Evolutionary conservation across 2,113 vertebrate genomes (phyloP), one percentile per base, ranked within the genome.

Genomic region (Podarcis muralis): DNA sequence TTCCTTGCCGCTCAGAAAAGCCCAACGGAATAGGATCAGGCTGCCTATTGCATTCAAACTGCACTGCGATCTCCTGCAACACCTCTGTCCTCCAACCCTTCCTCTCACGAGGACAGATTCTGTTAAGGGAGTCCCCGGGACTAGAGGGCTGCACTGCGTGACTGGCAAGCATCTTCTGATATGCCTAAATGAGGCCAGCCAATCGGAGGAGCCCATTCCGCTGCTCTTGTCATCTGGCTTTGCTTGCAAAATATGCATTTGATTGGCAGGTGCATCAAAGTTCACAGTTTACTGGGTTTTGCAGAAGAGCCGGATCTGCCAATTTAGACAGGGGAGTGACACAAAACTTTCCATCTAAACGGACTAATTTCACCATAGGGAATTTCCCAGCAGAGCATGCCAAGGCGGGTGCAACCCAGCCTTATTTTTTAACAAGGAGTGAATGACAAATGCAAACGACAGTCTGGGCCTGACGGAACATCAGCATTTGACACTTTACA

Each of bases 271-370:
- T 97, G 97, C 97, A 97, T 97, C 97, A 98, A 97, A 97, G 97
- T 98, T 98, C 97, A 98, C 98, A 98, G 96, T 98, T 98, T 98
- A 98, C 97, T 98, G 97, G 96, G 98, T 98, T 98, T 97, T 94
- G 97, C 97, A 97, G 98, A 97, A 97, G 97, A 98, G 97, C 96
- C 97, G 97, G 98, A 98, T 97, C 97, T 98, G 98, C 97, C 98
- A 98, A 98, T 98, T 98, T 98, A 98, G 98, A 98, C 97, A 97
- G 96, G 96, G 96, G 97, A 98, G 97, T 98, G 98, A 98, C 97
- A 98, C 98, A 98, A 98, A 98, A 98, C 97, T 98, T 98, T 98
- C 97, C 97, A 97, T 98, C 97, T 98, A 98, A 98, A 98, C 97
- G 97, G 97, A 98, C 97, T 98, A 98, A 98, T 98, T 98, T 97